A percentile compares a stretch with the other conserved stretches of the same genome.
Conservation (phyloP, 2,113 vertebrate species). For the Parus major region DNA sequence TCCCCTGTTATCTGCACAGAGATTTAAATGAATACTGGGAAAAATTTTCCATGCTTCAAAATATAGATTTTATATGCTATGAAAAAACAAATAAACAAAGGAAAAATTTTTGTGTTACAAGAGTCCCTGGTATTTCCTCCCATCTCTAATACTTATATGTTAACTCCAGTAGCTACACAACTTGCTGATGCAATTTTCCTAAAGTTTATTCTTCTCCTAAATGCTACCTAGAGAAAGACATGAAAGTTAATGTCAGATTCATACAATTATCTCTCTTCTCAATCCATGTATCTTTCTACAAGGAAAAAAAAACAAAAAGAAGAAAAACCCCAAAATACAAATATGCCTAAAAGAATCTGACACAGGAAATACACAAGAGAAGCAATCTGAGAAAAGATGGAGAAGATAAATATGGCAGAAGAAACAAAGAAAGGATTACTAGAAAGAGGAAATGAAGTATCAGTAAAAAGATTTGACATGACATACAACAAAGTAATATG, state of each 20-base stretch:
- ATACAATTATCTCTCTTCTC: background rate
- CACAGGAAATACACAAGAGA: background rate
- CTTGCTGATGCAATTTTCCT: background rate
- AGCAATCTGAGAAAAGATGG: background rate
- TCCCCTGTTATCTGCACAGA: background rate
- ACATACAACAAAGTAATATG: background rate
- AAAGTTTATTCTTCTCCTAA: background rate
- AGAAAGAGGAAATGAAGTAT: background rate
- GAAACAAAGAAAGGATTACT: background rate
- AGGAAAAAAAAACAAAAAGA: background rate
- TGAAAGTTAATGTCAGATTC: background rate
- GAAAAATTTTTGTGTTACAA: background rate
- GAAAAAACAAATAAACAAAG: background rate
- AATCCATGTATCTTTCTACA: background rate
- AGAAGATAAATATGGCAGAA: background rate
- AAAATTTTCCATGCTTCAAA: background rate
- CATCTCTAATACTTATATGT: background rate
- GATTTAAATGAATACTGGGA: background rate
- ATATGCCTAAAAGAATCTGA: background rate
- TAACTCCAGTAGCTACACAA: background rate
- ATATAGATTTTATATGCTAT: background rate
- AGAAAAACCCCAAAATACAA: background rate
- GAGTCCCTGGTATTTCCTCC: background rate
- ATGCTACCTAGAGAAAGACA: background rate
- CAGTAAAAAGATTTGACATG: background rate